These are phyloP conservation scores for Ardeotis arabs DNA, from an alignment of 2,113 vertebrate genomes.

Conservation along the genomic window DNA sequence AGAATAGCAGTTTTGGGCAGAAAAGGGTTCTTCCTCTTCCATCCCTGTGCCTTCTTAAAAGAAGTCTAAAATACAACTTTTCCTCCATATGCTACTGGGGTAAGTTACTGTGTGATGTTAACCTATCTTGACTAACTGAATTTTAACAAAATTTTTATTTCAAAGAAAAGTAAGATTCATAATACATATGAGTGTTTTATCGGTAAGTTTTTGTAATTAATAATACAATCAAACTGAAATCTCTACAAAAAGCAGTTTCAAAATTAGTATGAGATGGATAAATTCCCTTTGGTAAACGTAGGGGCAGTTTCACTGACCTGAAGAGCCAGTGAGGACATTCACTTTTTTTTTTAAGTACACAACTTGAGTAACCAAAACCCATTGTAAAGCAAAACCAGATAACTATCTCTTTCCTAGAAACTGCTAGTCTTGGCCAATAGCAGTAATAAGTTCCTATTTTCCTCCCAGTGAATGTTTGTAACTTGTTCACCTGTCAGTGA, in stretches of 20 bases:
- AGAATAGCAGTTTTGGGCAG: neutral
- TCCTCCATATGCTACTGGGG: neutral
- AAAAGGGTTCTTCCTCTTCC: neutral
- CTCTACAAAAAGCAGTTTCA: neutral
- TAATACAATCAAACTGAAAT: neutral
- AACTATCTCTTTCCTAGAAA: neutral
- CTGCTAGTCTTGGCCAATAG: neutral
- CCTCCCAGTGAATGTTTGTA: neutral
- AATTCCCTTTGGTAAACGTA: neutral
- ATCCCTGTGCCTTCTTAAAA: neutral
- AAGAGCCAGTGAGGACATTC: neutral
- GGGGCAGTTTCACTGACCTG: neutral
- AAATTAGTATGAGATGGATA: neutral
- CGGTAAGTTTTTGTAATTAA: neutral
- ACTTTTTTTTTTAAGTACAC: neutral
- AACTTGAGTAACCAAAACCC: neutral
- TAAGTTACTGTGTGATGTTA: neutral
- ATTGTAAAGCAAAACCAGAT: neutral
- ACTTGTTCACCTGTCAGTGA: neutral
- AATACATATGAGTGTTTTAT: neutral
- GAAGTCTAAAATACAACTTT: neutral
- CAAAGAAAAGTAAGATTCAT: neutral
- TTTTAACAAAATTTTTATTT: neutral
- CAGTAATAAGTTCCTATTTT: neutral
- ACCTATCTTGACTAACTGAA: neutral